phyloP scores from a whole-genome alignment of 1,140 invertebrate species.

The Drosophila saltans region DNA sequence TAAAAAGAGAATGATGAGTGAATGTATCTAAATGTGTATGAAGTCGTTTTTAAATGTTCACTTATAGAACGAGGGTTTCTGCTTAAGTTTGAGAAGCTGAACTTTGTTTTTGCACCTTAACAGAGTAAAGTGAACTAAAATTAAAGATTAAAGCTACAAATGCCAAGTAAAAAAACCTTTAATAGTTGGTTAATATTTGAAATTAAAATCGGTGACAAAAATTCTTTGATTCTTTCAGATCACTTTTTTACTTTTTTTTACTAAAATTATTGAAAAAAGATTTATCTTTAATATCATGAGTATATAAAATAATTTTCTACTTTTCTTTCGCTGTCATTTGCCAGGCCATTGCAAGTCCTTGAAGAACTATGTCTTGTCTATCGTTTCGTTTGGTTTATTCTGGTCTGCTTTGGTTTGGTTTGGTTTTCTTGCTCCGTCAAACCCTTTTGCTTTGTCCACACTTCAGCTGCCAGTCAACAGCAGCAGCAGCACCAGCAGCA shows the following conservation, averaged over 20 bases:
- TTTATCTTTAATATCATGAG: background rate
- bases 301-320: background rate
- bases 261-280: background rate
- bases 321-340: conserved; percentile 2
- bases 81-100: background rate
- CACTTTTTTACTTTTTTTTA: background rate
- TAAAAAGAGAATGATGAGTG: background rate
- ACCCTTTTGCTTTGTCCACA: conserved; percentile 44
- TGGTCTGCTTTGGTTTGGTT: background rate
- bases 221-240: too few species aligned
- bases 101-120: too few species aligned
- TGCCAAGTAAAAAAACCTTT: too few species aligned
- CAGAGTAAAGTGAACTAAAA: too few species aligned
- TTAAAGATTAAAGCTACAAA: too few species aligned
- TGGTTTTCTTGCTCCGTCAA: conserved; percentile 20
- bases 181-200: too few species aligned
- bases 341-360: conserved; percentile 1
- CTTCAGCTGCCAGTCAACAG: conserved; percentile 34
- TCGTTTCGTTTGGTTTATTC: conserved; percentile 6
- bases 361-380: conserved; percentile 16
- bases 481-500: conserved; percentile 39
- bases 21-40: background rate
- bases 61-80: background rate
- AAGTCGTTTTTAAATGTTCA: background rate
- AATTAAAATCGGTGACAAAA: too few species aligned